Evolutionary conservation across 1,140 invertebrate genomes (phyloP).

Genomic region (Ceratitis capitata): DNA sequence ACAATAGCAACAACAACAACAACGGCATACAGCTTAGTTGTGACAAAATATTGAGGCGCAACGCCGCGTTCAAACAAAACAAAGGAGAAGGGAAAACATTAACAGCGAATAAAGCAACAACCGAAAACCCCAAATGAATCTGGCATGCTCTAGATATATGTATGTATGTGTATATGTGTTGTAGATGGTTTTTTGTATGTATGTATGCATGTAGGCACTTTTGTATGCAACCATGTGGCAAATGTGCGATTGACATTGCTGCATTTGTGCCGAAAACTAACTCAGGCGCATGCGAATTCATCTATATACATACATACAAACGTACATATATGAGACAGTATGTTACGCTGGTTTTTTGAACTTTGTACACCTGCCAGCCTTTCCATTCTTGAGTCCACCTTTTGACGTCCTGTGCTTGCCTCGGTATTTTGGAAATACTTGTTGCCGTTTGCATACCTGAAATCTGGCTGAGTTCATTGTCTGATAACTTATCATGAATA

Average conservation of each 20-base stretch:
- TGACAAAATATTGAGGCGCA: neutral
- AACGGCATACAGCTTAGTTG: neutral
- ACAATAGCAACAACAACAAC: neutral
- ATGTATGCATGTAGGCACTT: neutral
- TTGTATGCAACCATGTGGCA: neutral
- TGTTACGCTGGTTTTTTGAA: no score
- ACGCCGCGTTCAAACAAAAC: neutral
- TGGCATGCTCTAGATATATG: neutral
- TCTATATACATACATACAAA: neutral
- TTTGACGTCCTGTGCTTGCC: no score
- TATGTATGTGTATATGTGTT: neutral
- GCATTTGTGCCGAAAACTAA: constrained; percentile 21
- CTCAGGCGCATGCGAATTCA: neutral
- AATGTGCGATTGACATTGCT: neutral
- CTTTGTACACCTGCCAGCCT: no score
- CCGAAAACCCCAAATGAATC: constrained; percentile 25
- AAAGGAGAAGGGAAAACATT: constrained; percentile 12
- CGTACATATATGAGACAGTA: no score
- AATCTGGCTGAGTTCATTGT: no score
- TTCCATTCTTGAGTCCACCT: no score
- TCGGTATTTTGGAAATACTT: no score
- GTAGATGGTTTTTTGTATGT: no score
- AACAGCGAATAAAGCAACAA: neutral
- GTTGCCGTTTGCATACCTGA: no score
- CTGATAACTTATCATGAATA: no score